A percentile compares a stretch with the other conserved stretches of the same genome.
Evolutionary conservation across 1,140 invertebrate species (phyloP).

Genomic region (Carcinoscorpius rotundicauda): DNA sequence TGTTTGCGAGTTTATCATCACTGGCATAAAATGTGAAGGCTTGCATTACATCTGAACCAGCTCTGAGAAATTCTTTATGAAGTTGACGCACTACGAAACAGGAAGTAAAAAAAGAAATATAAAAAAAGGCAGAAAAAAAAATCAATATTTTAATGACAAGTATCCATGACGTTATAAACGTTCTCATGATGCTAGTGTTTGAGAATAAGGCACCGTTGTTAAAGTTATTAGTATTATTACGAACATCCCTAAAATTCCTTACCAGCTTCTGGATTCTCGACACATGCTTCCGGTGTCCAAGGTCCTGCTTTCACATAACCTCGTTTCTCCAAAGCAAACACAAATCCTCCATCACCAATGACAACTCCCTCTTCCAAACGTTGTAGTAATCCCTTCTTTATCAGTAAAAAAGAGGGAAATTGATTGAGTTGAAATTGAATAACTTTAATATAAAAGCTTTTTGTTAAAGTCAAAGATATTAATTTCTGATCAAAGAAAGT

Average conservation of each 20-base stretch:
- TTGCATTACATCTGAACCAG: conserved; percentile 37
- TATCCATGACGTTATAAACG: too few species aligned
- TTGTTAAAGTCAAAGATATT: too few species aligned
- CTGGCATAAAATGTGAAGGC: conserved; percentile 37
- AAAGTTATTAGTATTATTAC: background rate
- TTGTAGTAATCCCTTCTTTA: conserved; percentile 28
- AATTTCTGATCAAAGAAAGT: too few species aligned
- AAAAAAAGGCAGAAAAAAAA: background rate
- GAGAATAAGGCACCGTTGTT: too few species aligned
- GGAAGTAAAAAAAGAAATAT: background rate
- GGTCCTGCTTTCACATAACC: conserved; percentile 38
- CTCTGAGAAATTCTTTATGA: conserved; percentile 33
- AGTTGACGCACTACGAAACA: conserved; percentile 27
- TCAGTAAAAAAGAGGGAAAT: conserved; percentile 13
- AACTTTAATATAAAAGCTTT: too few species aligned
- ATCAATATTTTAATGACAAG: background rate
- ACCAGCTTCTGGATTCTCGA: conserved; percentile 36
- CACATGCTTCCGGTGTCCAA: conserved; percentile 35
- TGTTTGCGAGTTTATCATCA: conserved; percentile 35
- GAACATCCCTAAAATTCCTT: conserved; percentile 3
- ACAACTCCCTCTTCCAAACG: conserved; percentile 33
- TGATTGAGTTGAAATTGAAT: too few species aligned
- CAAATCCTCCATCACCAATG: conserved; percentile 37
- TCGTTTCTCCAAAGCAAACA: conserved; percentile 35
- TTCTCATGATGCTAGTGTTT: too few species aligned